Percentiles rank a stretch among this genome's conserved stretches.
Evolutionary conservation across 2,797 vertebrate genomes (phyloP).

Genomic region (Urophycis tenuis): DNA sequence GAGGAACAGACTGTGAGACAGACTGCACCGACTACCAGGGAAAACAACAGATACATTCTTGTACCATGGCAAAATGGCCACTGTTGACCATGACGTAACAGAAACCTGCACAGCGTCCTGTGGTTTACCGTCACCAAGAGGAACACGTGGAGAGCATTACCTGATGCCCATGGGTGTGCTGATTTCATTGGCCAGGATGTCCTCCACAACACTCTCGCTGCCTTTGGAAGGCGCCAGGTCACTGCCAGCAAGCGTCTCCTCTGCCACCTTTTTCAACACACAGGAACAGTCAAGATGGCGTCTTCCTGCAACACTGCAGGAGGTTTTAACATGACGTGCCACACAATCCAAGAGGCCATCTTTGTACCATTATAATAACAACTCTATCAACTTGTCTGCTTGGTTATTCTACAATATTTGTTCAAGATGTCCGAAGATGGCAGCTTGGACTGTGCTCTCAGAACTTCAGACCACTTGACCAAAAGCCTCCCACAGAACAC

Average conservation of each 20-base stretch:
- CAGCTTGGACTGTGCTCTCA: neutral
- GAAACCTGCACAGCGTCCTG: neutral
- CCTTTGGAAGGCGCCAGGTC: conserved; percentile 56
- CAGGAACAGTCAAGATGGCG: neutral
- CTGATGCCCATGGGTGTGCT: conserved; percentile 89
- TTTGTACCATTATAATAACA: neutral
- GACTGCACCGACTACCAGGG: neutral
- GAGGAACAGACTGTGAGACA: neutral
- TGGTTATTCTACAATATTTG: neutral
- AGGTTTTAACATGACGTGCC: neutral
- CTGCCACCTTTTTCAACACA: conserved; percentile 66
- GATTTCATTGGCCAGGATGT: conserved; percentile 87
- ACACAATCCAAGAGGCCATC: neutral
- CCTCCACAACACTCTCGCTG: conserved; percentile 82
- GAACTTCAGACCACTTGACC: neutral
- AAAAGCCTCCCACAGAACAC: neutral
- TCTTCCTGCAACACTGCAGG: conserved; percentile 7
- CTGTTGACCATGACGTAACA: neutral
- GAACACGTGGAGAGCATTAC: conserved; percentile 51
- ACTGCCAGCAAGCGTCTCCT: conserved; percentile 63
- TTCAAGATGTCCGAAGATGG: neutral
- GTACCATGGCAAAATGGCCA: too few species aligned
- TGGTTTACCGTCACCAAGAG: neutral
- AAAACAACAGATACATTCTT: too few species aligned
- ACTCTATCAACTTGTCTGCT: neutral